Base-by-base conservation (phyloP, 1,140 invertebrate genomes). In the Zaprionus lachaisei region DNA sequence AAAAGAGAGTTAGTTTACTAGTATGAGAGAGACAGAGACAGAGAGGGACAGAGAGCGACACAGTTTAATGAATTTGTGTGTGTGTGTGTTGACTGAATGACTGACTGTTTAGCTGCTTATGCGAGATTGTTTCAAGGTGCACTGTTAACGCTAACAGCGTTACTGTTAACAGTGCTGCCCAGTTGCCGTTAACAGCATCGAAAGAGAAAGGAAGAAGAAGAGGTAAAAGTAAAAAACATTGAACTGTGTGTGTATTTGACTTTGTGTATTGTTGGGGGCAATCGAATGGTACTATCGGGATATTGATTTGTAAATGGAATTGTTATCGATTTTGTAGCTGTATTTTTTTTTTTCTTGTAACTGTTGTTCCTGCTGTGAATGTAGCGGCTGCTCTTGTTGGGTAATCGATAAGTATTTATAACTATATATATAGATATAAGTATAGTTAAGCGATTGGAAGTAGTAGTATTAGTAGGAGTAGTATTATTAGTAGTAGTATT, bases 391-490 rank as follows among this genome's bases (percentile, higher is more conserved):
- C 60, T 51, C 55, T 51, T 61, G 56, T 62, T 62, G 41, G 55
- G 41, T 47, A 47, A 47, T 47, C 22, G 22, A 62, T 63, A 64
- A 58, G 41, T 73, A 64, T 71, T 58, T 64, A 75, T 66, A 71
- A 38, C 47, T 79, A 73, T 69, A 56, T 74, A 79, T 74, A 72
- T 83, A 77, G 64, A 83, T 69, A 72, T 81, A 81, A 80, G 79
- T 81, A 79, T 81, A 85, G 63, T 71, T 78, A 85, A 84, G 82
- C 82, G 74, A 83, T 81, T 79, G 79, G 56, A 81, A 84, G 74
- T 70, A 84, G 77, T 81, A 82, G 64, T 83, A 80, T 60, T 80
- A 67, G 24, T 81, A 83, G 66, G 9, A 51, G 47, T 51, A 51
- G 47, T 51, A 51, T 12, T 51, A 51, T 51, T 51, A 51, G 20